A percentile compares a stretch with the other conserved stretches of the same genome.
Conservation (phyloP, 2,797 vertebrate genomes). For the Psittacula echo region DNA sequence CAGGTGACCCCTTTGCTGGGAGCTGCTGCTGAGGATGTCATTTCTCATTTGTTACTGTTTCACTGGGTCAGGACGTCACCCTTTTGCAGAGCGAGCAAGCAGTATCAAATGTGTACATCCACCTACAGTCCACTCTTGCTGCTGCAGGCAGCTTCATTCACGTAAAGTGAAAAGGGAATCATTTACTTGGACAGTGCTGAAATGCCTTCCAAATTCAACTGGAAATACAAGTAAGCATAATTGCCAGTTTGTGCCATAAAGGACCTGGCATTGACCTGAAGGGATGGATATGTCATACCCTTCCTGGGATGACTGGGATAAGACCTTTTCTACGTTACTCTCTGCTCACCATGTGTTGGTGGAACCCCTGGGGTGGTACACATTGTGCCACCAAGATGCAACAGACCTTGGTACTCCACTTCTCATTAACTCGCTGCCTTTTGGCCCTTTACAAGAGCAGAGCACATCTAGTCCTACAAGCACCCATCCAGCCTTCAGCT, state of each 20-base stretch:
- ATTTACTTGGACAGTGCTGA: neutral
- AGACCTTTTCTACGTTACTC: neutral
- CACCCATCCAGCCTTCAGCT: neutral
- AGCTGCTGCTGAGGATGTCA: neutral
- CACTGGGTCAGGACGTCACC: neutral
- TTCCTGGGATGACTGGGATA: neutral
- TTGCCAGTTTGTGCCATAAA: neutral
- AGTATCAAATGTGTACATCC: neutral
- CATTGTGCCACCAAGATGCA: neutral
- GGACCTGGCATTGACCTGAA: neutral
- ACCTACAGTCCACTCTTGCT: neutral
- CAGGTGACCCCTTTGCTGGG: neutral
- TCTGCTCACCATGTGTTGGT: accelerated
- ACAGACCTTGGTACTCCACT: neutral
- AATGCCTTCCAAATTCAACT: neutral
- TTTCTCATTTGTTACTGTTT: neutral
- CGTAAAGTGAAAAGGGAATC: neutral
- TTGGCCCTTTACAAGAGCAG: neutral
- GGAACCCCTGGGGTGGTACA: neutral
- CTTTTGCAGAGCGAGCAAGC: neutral
- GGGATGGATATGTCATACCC: neutral
- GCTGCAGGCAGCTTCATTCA: neutral
- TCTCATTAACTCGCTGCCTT: neutral
- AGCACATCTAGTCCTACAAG: too few species aligned
- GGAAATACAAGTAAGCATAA: neutral